A percentile compares a stretch with the other conserved stretches of the same genome.
These are phyloP conservation scores for Hydrochoerus hydrochaeris DNA, from an alignment of 2,113 vertebrate genomes.

Conservation along the genomic window DNA sequence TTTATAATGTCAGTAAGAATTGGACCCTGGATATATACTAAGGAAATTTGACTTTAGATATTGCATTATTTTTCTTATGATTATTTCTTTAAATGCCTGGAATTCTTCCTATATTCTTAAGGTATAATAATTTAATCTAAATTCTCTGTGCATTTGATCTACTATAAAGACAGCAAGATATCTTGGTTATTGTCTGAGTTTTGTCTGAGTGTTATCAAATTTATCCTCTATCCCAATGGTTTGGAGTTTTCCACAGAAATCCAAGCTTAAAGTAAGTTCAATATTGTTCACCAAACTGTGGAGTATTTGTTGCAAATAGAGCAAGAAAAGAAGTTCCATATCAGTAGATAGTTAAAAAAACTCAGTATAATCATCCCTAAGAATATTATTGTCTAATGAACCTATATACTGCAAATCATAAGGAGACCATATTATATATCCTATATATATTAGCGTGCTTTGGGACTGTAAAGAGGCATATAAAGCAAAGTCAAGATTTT, in stretches of 20 bases:
- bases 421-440: neutral
- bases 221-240: neutral
- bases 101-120: neutral
- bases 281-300: neutral
- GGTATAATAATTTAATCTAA: neutral
- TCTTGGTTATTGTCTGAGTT: neutral
- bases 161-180: neutral
- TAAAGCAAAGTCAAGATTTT: neutral
- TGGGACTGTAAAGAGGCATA: neutral
- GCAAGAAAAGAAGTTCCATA: neutral
- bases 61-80: neutral
- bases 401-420: neutral
- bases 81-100: neutral
- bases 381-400: neutral
- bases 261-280: neutral
- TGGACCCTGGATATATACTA: neutral
- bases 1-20: neutral
- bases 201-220: neutral
- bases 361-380: neutral
- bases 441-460: neutral
- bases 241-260: neutral
- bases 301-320: neutral
- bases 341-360: neutral
- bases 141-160: neutral
- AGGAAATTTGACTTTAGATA: neutral